These are phyloP conservation scores for Pseudorhiza aurosa DNA, from an alignment of 30 jellyfish, hydroid and myxozoan species.

Conservation along the genomic window DNA sequence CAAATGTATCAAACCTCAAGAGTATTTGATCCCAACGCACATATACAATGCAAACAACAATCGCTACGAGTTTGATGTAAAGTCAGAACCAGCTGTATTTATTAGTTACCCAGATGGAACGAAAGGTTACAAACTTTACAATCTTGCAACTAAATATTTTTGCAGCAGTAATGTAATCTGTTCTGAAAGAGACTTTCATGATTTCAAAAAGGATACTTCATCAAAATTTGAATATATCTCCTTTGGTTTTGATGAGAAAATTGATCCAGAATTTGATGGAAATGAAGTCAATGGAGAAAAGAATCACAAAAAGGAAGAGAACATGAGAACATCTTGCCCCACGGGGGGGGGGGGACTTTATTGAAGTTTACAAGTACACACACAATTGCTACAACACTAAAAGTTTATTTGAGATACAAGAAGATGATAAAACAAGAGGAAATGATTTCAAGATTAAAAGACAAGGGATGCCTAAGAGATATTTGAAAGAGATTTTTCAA, in stretches of 20 bases:
- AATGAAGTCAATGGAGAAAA: background rate
- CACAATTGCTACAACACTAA: slow-evolving; percentile 31
- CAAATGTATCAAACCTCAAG: slow-evolving; percentile 37
- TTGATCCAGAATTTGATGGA: slow-evolving; percentile 16
- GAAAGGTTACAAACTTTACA: slow-evolving; percentile 23
- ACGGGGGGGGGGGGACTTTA: slow-evolving; percentile 61
- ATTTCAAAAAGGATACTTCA: background rate
- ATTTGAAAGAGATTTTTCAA: background rate
- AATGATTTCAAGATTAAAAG: slow-evolving; percentile 43
- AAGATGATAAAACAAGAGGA: slow-evolving; percentile 53
- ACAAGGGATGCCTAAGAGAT: slow-evolving; percentile 50
- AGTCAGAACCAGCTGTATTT: slow-evolving; percentile 11
- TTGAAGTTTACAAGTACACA: slow-evolving; percentile 39
- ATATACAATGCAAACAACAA: slow-evolving; percentile 26
- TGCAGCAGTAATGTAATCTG: slow-evolving; percentile 4
- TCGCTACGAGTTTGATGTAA: slow-evolving; percentile 29
- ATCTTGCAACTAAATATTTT: background rate
- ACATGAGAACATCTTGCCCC: no score
- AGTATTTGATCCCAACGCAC: slow-evolving; percentile 21
- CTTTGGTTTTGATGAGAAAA: background rate
- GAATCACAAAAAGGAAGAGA: no score
- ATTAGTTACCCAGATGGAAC: slow-evolving; percentile 32
- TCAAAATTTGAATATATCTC: background rate
- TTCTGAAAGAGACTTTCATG: slow-evolving; percentile 13
- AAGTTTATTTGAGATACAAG: slow-evolving; percentile 49